phyloP scores from a whole-genome alignment of 2,797 vertebrate species.

The Poecilia picta region DNA sequence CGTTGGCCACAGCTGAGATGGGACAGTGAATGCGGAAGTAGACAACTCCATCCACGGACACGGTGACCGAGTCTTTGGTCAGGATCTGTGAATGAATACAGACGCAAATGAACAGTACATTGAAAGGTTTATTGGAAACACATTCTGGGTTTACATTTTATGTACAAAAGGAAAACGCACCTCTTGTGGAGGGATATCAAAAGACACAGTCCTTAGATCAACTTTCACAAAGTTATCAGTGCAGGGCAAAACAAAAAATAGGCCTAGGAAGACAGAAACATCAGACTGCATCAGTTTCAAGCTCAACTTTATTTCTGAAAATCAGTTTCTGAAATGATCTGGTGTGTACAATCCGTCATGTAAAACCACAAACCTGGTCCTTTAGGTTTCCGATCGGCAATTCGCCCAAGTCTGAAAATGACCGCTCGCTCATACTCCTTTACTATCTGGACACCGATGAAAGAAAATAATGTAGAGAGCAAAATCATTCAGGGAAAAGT shows the following conservation, averaged over 20 bases:
- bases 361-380: conserved; percentile 78
- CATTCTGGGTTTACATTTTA: neutral
- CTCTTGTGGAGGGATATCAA: conserved; percentile 84
- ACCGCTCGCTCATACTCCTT: conserved; percentile 84
- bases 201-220: conserved; percentile 81
- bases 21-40: conserved; percentile 79
- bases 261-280: conserved; percentile 60
- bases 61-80: conserved; percentile 83
- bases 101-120: neutral
- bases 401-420: conserved; percentile 82
- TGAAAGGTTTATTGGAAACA: neutral
- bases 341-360: neutral
- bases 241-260: conserved; percentile 82
- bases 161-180: conserved; percentile 36
- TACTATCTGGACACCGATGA: conserved; percentile 71
- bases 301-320: neutral
- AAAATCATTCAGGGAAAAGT: neutral
- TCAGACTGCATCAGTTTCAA: neutral
- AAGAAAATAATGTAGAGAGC: neutral
- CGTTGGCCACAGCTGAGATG: conserved; percentile 80
- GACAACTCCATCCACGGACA: conserved; percentile 83
- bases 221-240: conserved; percentile 80
- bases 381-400: conserved; percentile 79
- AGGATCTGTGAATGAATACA: conserved; percentile 59
- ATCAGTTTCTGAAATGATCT: neutral